A percentile compares a stretch with the other conserved stretches of the same genome.
Conservation (phyloP, 2,888 invertebrate species). For the Caenorhabditis afra region DNA sequence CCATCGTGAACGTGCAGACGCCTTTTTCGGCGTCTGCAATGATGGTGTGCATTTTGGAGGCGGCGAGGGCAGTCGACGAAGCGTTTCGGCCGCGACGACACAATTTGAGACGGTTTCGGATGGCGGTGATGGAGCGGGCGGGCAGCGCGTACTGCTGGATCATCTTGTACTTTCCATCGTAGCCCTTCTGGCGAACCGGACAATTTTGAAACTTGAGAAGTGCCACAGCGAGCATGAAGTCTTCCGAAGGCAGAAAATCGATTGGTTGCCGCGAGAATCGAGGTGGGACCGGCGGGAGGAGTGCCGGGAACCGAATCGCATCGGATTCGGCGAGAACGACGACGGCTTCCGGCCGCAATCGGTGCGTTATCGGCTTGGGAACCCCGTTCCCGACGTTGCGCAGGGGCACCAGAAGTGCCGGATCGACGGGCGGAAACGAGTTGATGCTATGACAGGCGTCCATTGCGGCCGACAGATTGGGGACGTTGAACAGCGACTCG, state of each 20-base stretch:
- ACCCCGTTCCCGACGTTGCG: too few species aligned
- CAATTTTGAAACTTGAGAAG: constrained; percentile 51
- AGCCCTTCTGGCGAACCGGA: constrained; percentile 27
- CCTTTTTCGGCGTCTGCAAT: constrained; percentile 56
- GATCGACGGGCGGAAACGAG: not conserved
- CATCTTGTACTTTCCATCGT: constrained; percentile 32
- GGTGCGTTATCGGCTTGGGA: too few species aligned
- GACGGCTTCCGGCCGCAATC: constrained; percentile 38
- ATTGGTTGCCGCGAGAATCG: not conserved
- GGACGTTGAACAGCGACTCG: constrained; percentile 21
- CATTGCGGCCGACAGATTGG: constrained; percentile 33
- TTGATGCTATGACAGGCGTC: constrained; percentile 47
- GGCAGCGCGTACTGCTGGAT: constrained; percentile 46
- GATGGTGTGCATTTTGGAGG: constrained; percentile 36
- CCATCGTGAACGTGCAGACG: constrained; percentile 18
- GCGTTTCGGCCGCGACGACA: constrained; percentile 8
- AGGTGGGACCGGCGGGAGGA: constrained; percentile 40
- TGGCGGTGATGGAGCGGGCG: constrained; percentile 15
- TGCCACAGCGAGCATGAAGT: constrained; percentile 43
- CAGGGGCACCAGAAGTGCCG: too few species aligned
- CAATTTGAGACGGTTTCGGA: constrained; percentile 49
- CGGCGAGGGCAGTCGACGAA: too few species aligned
- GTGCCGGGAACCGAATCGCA: constrained; percentile 46
- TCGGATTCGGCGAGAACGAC: not conserved
- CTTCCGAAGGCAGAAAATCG: constrained; percentile 29